Base-by-base conservation (phyloP, 2,113 vertebrate genomes). In the Nycticorax nycticorax region DNA sequence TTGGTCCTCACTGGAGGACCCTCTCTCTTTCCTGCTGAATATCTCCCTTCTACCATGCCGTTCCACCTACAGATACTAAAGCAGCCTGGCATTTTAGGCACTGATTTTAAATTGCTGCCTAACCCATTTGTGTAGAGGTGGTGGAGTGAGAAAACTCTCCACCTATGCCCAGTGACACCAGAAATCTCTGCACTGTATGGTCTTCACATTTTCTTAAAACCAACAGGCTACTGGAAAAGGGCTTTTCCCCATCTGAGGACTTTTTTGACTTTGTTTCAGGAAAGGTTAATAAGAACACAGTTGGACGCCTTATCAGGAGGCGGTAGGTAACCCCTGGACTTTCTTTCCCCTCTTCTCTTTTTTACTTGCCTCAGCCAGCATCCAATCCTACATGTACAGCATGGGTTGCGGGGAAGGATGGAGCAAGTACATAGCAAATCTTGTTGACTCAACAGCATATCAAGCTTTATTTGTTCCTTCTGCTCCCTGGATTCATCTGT, bases 391-490 rank as follows among this genome's bases (percentile, higher is more conserved):
- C 19, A 18, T 13, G 11, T 74, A 57, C 16, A 81, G 16, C 35
- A 60, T 4, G 22, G 7, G 21, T 48, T 87, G 24, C 43, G 60
- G 27, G 26, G 10, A 55, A 88, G n/a, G 35, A 83, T 39, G 43
- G 37, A 93, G 39, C 30, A 84, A 90, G 23, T 39, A 37, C 24
- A 33, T 11, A 73, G 43, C 18, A 96, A 26, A 66, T 84, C 41
- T 66, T 69, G 24, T 83, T 88, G 78, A 79, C 17, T 82, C 19
- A 72, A 28, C 21, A 71, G 33, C 37, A 9, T 35, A n/a, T 52
- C 27, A 75, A 35, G 18, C 14, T 81, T 77, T 79, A 63, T 39
- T 62, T 94, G 27, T 84, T 93, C 63, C 56, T 92, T 81, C 33
- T 74, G 30, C 27, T 60, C 27, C 2, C 1, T 94, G 52, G 12